Evolutionary conservation across 2,113 vertebrate species (phyloP).

Genomic region (Colinus virginianus): DNA sequence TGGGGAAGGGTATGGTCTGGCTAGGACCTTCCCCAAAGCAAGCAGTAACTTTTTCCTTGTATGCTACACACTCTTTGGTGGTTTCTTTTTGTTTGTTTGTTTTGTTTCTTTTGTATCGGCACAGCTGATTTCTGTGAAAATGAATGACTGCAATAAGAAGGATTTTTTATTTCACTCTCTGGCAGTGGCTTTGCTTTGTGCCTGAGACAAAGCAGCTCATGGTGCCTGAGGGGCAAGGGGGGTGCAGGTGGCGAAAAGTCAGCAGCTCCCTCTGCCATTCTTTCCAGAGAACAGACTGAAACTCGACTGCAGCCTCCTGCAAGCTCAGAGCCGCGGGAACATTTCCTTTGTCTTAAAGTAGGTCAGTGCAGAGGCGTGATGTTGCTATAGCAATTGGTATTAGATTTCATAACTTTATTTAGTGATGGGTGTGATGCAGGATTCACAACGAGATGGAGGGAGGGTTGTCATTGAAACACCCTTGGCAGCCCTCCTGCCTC

Average conservation of each 20-base stretch:
- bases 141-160: constrained; percentile 5
- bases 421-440: not conserved
- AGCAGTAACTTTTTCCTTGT: not conserved
- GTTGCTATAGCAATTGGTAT: constrained; percentile 59
- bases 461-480: not conserved
- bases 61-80: not conserved
- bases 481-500: not conserved
- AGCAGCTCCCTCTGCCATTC: not conserved
- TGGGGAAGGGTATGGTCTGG: not conserved
- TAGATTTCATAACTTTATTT: constrained; percentile 55
- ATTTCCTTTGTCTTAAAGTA: constrained; percentile 61
- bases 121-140: not conserved
- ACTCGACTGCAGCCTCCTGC: not conserved
- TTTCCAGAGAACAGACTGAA: not conserved
- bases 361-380: constrained; percentile 49
- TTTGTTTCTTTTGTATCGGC: not conserved
- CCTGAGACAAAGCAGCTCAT: not conserved
- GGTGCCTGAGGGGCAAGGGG: not conserved
- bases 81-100: not conserved
- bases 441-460: not conserved
- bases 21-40: not conserved
- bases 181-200: not conserved
- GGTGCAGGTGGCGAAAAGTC: not conserved
- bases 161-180: constrained; percentile 10
- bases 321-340: not conserved